Evolutionary conservation across 2,888 invertebrate species (phyloP), one percentile per base, ranked within the genome.

Genomic region (Eristalis arbustorum): DNA sequence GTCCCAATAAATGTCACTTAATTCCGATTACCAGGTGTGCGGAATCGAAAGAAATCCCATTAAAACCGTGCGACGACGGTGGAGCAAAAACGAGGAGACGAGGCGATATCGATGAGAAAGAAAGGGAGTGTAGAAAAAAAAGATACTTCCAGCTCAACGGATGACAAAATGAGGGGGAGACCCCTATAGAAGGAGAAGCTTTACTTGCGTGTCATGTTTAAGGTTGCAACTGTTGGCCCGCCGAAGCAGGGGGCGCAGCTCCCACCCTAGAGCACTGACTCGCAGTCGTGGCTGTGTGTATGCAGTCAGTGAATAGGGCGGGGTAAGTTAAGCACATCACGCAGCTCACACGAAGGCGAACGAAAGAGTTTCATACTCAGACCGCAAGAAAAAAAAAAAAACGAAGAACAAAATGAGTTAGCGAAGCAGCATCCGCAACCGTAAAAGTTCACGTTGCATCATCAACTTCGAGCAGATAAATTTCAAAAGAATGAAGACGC

Each of bases 1-100:
- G 78, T 84, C 66, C 74, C 83, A 88, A 89, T 89, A 88, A 88
- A 89, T 88, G 88, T 89, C 88, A 88, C 82, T 88, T 89, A 88
- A 80, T 84, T 81, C 88, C 78, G 81, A 88, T 72, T 88, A 83
- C 79, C 83, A 89, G 89, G 88, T 88, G 88, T 72, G 78, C 83
- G 56, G 75, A 83, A 77, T 64, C 75, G 63, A 71, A 75, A 56
- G 63, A 87, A 87, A 79, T 87, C 83, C 87, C 78, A 87, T 83
- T 87, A 83, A 83, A 83, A 83, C 23, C 40, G 67, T 75, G 74
- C 63, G 66, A 66, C 63, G 66, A 66, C 14, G 71, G 22, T 18
- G 10, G 56, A 22, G 64, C 22, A 4, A 22, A 25, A 67, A 37
- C 28, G 40, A 28, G 56, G 64, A 62, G 67, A 42, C 66, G 69